A percentile compares a stretch with the other conserved stretches of the same genome.
Evolutionary conservation across 2,797 vertebrate species (phyloP).

Genomic region (Sphaeramia orbicularis): DNA sequence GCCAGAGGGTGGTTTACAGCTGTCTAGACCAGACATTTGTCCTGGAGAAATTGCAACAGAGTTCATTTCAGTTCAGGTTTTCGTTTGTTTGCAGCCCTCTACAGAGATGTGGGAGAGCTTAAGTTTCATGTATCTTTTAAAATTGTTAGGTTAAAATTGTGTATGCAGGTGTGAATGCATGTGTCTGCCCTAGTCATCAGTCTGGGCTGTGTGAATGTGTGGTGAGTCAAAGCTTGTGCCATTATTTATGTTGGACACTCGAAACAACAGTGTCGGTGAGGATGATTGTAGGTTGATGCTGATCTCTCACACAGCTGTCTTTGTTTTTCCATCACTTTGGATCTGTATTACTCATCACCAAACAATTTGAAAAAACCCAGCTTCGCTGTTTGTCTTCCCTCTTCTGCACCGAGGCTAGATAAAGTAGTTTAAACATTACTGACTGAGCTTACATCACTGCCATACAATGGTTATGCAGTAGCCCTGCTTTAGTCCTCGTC

Average conservation of each 20-base stretch:
- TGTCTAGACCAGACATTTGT: slow-evolving; percentile 30
- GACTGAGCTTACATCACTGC: slow-evolving; percentile 13
- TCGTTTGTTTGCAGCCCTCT: neutral
- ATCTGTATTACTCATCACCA: slow-evolving; percentile 38
- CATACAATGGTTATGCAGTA: neutral
- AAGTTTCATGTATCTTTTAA: too few relatives aligned
- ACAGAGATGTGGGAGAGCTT: neutral
- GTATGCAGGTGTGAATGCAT: slow-evolving; percentile 18
- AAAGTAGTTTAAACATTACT: slow-evolving; percentile 4
- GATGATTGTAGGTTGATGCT: slow-evolving; percentile 12
- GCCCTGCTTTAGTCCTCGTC: slow-evolving; percentile 5
- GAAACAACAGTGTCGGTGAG: slow-evolving; percentile 22
- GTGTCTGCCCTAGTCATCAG: slow-evolving; percentile 33
- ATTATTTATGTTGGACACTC: slow-evolving; percentile 45
- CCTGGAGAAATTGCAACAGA: neutral
- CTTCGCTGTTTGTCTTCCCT: slow-evolving; percentile 16
- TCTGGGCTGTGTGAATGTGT: slow-evolving; percentile 37
- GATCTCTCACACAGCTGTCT: slow-evolving; percentile 12
- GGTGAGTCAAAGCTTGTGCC: neutral
- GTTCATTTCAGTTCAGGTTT: slow-evolving; percentile 11
- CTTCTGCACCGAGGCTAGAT: neutral
- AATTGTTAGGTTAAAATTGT: slow-evolving; percentile 13
- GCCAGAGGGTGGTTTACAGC: slow-evolving; percentile 34
- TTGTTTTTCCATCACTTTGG: slow-evolving; percentile 33
- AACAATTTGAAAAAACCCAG: slow-evolving; percentile 11